phyloP scores from a whole-genome alignment of 2,113 vertebrate genomes.

The Oryzias woworae region DNA sequence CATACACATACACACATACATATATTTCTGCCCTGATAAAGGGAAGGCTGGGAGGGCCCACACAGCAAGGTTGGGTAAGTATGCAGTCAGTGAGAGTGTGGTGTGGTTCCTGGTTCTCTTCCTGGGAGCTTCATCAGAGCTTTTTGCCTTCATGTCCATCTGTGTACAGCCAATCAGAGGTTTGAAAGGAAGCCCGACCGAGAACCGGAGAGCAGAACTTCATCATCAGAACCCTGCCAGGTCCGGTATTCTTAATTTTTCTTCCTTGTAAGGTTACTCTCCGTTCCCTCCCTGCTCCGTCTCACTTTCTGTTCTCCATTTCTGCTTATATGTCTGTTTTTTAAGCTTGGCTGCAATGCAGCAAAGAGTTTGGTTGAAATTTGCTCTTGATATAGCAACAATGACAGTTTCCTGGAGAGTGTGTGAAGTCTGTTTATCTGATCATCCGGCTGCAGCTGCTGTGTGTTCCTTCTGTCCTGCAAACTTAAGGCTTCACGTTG shows the following conservation, averaged over 20 bases:
- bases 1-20: slow-evolving; percentile 21
- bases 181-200: slow-evolving; percentile 35
- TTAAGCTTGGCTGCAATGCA: neutral
- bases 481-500: slow-evolving; percentile 7
- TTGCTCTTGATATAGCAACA: neutral
- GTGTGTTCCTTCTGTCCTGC: slow-evolving; percentile 8
- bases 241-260: slow-evolving; percentile 45
- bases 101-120: slow-evolving; percentile 15
- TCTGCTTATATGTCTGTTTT: neutral
- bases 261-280: neutral
- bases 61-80: slow-evolving; percentile 41
- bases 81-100: slow-evolving; percentile 3
- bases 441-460: neutral
- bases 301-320: neutral
- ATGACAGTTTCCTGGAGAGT: slow-evolving; percentile 1
- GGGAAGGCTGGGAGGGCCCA: slow-evolving; percentile 19
- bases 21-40: neutral
- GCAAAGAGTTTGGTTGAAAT: neutral
- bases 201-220: slow-evolving; percentile 37
- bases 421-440: neutral
- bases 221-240: slow-evolving; percentile 44
- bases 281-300: neutral
- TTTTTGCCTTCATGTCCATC: slow-evolving; percentile 14
- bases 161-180: slow-evolving; percentile 36
- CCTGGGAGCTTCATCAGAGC: neutral